These are phyloP conservation scores for Miopithecus talapoin DNA, from an alignment of 2,797 vertebrate genomes.

Conservation along the genomic window DNA sequence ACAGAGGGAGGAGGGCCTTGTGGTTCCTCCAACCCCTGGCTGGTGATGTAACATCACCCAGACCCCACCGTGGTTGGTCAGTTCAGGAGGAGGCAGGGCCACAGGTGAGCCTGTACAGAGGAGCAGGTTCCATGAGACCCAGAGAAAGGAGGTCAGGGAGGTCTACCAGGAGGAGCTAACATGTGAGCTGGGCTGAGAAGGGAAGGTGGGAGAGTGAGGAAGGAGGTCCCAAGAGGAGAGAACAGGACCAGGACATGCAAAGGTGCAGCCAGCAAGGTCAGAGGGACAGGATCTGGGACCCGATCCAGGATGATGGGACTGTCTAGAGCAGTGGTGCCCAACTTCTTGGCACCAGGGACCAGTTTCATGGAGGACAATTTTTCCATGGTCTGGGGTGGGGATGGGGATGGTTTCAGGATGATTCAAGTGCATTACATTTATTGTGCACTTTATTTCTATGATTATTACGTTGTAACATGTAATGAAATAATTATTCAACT, in stretches of 20 bases:
- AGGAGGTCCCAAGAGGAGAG: background rate
- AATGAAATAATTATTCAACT: too few species aligned
- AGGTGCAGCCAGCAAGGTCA: background rate
- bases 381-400: too few species aligned
- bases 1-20: background rate
- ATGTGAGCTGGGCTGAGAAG: background rate
- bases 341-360: too few species aligned
- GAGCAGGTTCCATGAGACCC: background rate
- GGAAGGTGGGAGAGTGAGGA: background rate
- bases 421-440: too few species aligned
- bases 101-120: background rate
- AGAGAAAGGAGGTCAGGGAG: background rate
- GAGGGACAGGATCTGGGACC: background rate
- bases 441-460: too few species aligned
- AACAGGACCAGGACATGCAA: background rate
- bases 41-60: fast-evolving
- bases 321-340: too few species aligned
- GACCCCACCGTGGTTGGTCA: fast-evolving
- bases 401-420: too few species aligned
- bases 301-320: background rate
- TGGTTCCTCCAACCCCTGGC: too few species aligned
- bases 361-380: too few species aligned
- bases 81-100: background rate
- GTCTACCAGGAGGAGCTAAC: background rate
- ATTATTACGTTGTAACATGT: too few species aligned